These are phyloP conservation scores for Galeopterus variegatus DNA, from an alignment of 2,113 vertebrate species.

Conservation along the genomic window DNA sequence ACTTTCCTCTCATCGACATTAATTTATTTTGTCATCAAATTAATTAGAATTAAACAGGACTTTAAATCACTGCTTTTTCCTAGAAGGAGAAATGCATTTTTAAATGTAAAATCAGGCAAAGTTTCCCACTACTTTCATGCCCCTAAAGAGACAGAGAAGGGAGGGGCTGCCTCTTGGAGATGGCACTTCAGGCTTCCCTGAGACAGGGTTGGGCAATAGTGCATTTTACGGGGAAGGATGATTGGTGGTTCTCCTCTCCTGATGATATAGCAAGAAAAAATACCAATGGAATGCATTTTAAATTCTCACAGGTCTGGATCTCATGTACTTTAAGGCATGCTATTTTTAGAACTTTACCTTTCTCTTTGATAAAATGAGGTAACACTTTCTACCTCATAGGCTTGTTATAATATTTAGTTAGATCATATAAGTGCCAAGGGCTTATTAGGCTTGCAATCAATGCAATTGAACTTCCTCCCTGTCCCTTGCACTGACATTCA, in stretches of 20 bases:
- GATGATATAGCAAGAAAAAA: neutral
- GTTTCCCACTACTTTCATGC: constrained; percentile 37
- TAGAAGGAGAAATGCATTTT: constrained; percentile 75
- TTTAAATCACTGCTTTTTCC: constrained; percentile 85
- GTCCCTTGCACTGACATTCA: neutral
- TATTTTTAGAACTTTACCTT: neutral
- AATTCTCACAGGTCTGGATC: neutral
- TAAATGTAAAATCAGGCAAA: constrained; percentile 77
- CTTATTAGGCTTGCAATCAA: neutral
- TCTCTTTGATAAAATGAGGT: constrained; percentile 4
- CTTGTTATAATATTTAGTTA: neutral
- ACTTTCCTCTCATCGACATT: constrained; percentile 84
- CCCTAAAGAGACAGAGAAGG: neutral
- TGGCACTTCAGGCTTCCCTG: neutral
- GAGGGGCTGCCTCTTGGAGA: neutral
- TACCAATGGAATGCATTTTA: neutral
- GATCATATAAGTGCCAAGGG: neutral
- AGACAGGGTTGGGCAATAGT: neutral
- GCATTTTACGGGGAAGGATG: neutral
- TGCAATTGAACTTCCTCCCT: neutral
- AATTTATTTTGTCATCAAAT: constrained; percentile 87
- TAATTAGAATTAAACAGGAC: constrained; percentile 88
- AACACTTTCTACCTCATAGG: neutral
- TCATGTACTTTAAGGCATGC: neutral
- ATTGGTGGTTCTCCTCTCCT: neutral